Conservation (phyloP, 2,888 invertebrate species). For the Brenthis daphne region DNA sequence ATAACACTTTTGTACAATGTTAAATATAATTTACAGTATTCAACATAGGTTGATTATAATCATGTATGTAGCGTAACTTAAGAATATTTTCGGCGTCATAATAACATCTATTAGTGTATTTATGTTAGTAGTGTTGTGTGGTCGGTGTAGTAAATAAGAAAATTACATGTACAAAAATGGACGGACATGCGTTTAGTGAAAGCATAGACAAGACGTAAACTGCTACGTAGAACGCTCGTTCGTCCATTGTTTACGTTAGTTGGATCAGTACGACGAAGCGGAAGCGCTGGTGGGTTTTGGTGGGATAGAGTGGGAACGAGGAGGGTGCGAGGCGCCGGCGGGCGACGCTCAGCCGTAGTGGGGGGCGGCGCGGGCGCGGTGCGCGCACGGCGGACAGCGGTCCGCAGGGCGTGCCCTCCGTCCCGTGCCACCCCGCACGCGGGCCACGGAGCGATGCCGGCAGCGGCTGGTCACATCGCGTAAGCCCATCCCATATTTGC, state of each 20-base stretch:
- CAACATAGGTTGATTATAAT: conserved; percentile 34
- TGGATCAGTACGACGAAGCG: conserved; percentile 73
- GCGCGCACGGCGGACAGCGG: conserved; percentile 50
- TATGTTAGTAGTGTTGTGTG: conserved; percentile 81
- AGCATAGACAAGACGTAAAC: conserved; percentile 6
- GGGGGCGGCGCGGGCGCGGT: conserved; percentile 73
- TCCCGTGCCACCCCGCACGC: conserved; percentile 75
- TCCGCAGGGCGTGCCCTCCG: conserved; percentile 65
- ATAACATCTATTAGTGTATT: conserved; percentile 80
- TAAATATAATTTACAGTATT: conserved; percentile 61
- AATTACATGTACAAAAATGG: conserved; percentile 61
- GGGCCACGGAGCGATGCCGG: conserved; percentile 66
- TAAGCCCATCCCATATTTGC: conserved; percentile 86
- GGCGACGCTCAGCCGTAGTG: conserved; percentile 70
- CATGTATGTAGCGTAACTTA: conserved; percentile 35
- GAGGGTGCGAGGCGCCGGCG: conserved; percentile 61
- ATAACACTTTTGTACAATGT: conserved; percentile 52
- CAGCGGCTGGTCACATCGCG: conserved; percentile 87
- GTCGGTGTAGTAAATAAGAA: conserved; percentile 67
- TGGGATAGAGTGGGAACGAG: conserved; percentile 45
- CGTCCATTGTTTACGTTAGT: conserved; percentile 75
- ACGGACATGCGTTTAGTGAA: conserved; percentile 70
- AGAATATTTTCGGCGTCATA: conserved; percentile 76
- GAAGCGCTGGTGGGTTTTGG: conserved; percentile 59
- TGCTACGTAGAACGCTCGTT: conserved; percentile 61